Evolutionary conservation across 2,113 vertebrate genomes (phyloP), one percentile per base, ranked within the genome.

Genomic region (Bambusicola thoracicus): DNA sequence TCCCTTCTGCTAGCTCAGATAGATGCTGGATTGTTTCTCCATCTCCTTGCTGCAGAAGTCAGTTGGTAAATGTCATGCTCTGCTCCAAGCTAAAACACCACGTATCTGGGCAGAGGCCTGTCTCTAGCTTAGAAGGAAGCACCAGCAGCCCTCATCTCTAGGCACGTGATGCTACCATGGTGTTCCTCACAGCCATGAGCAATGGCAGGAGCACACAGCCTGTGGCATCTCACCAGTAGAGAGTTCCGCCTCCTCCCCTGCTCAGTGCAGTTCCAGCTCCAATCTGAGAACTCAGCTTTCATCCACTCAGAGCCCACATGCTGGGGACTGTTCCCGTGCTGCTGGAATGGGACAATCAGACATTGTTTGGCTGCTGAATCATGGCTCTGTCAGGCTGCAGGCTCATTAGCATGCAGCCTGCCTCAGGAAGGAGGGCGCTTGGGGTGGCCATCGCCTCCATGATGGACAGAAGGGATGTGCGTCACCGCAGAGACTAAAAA

Each of bases 331-430:
- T 83, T 68, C 80, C 76, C 75, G 46, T 82, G 67, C 81, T 95
- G 76, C 81, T 3, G 0, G 58, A 32, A 73, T 3, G 7, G 76
- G 69, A 97, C 93, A 97, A 96, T 62, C 90, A 75, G 87, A 76
- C 90, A 95, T 95, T 97, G 96, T 96, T 97, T 10, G 2, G 58
- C 72, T 5, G 4, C 83, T 96, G 89, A 97, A 97, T 96, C 8
- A 27, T 27, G 0, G 29, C 95, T 96, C 91, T 97, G 93, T 96
- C 10, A 6, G 69, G 30, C 90, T 92, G 65, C 2, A 2, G 58
- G 81, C 79, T 94, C 61, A 87, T 96, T 79, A 77, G 79, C 55
- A 77, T 68, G 92, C 72, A 95, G 87, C 90, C 83, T 79, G 76
- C 81, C 4, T 34, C 70, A 76, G 81, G 51, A 91, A 94, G 85